Evolutionary conservation across 2,797 vertebrate species (phyloP).

Genomic region (Menidia menidia): DNA sequence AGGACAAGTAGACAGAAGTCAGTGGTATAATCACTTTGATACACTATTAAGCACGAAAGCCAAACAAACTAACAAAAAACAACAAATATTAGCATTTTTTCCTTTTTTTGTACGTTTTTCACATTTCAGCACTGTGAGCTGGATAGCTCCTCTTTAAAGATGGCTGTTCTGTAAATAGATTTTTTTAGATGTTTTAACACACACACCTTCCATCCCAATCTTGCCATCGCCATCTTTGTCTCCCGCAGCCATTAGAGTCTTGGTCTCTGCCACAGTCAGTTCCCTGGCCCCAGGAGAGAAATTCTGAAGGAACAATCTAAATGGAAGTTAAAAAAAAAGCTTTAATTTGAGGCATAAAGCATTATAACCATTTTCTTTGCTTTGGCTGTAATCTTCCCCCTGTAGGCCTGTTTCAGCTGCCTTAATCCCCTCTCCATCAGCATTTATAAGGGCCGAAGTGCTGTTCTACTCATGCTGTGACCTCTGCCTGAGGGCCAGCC

Average conservation of each 20-base stretch:
- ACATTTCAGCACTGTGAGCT: conserved; percentile 56
- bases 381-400: conserved; percentile 15
- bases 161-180: not conserved
- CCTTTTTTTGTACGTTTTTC: conserved; percentile 10
- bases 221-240: conserved; percentile 82
- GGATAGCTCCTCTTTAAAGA: conserved; percentile 52
- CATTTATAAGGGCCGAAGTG: conserved; percentile 30
- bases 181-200: conserved; percentile 11
- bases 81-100: not conserved
- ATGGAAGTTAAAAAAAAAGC: not conserved
- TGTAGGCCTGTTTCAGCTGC: conserved; percentile 12
- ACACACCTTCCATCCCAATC: conserved; percentile 78
- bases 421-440: not conserved
- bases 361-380: conserved; percentile 7
- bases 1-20: conserved; percentile 13
- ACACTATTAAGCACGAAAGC: conserved; percentile 3
- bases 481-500: conserved; percentile 31
- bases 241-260: conserved; percentile 73
- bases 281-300: conserved; percentile 73
- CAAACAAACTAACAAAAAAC: not conserved
- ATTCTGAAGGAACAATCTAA: conserved; percentile 82
- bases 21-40: conserved; percentile 16
- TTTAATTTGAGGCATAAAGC: conserved; percentile 18
- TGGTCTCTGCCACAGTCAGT: conserved; percentile 78
- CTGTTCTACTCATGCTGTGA: conserved; percentile 44